phyloP scores from a whole-genome alignment of 2,888 invertebrate species.

The Buathra laborator region DNA sequence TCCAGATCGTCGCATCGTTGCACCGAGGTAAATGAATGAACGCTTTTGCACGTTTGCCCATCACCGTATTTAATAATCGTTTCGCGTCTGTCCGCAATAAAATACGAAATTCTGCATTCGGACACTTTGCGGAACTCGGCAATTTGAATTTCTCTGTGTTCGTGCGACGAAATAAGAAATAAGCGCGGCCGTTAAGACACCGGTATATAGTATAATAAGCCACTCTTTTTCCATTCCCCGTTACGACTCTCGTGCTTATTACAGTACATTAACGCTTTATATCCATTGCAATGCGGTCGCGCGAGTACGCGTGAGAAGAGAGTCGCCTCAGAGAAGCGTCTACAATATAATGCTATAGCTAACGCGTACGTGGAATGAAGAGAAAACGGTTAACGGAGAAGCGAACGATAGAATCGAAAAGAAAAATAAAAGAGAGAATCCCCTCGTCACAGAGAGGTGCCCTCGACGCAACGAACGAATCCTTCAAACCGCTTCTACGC shows the following conservation, averaged over 20 bases:
- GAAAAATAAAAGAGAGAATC: constrained; percentile 32
- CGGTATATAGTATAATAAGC: constrained; percentile 51
- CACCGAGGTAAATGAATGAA: constrained; percentile 5
- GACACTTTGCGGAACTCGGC: constrained; percentile 22
- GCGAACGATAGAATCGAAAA: constrained; percentile 16
- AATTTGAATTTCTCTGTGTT: not conserved
- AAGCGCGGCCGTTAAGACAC: constrained; percentile 51
- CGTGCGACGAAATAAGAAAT: constrained; percentile 38
- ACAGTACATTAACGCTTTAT: constrained; percentile 65
- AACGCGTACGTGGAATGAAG: constrained; percentile 30
- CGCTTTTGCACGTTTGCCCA: not conserved
- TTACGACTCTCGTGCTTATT: constrained; percentile 62
- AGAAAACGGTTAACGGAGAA: constrained; percentile 31
- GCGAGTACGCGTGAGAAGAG: constrained; percentile 55
- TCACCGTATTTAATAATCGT: constrained; percentile 17
- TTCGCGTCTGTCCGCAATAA: not conserved
- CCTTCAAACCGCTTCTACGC: constrained; percentile 9
- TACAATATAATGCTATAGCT: constrained; percentile 31
- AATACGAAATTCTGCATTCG: constrained; percentile 1
- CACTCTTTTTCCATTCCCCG: constrained; percentile 57
- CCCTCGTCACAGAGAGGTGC: constrained; percentile 34
- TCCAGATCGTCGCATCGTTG: not conserved
- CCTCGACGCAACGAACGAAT: constrained; percentile 40
- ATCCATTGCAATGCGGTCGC: constrained; percentile 34
- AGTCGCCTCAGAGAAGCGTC: constrained; percentile 34